Base-by-base conservation (phyloP, 2,113 vertebrate species). In the Toxostoma redivivum region DNA sequence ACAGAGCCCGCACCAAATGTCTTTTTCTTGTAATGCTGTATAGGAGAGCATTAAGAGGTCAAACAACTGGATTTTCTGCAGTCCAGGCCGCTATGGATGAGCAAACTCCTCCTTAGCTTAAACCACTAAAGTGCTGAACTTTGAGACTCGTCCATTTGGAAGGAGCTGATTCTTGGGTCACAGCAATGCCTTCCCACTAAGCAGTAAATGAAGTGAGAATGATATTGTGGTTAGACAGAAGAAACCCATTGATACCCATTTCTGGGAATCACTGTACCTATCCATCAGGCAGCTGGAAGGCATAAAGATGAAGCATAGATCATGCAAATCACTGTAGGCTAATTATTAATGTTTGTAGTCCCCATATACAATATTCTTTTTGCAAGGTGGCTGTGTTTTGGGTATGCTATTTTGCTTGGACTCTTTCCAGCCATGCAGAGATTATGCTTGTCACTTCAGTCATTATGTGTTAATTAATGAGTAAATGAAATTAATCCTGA, bases 131-230 rank as follows among this genome's bases (percentile, higher is more conserved):
- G 84, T 84, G 65, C 82, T 97, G 93, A 95, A 95, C 88, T 95
- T 91, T 76, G 94, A 93, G 85, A 73, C 90, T 94, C 4, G 7
- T 64, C 92, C 80, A 28, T 94, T 90, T 93, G 94, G 92, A 88
- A 93, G 42, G 72, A 91, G 64, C 82, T 81, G 87, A 51, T 93
- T 95, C 94, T 81, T 11, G 12, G 53, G 71, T 86, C 85, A 61
- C 67, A 94, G 81, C 85, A 95, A 62, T 88, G 80, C 65, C 81
- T 95, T 95, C 86, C 79, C 90, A 91, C 90, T 94, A 95, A 89
- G 92, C 81, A 94, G 94, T 57, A 96, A 95, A 96, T 96, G 92
- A 94, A 94, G 83, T 96, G 78, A 94, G 91, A 92, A 92, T 42
- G 76, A 74, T 80, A 42, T 9, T 69, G 73, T 83, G 85, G 57